Base-by-base conservation (phyloP, 1,140 invertebrate genomes). In the Diuraphis noxia region DNA sequence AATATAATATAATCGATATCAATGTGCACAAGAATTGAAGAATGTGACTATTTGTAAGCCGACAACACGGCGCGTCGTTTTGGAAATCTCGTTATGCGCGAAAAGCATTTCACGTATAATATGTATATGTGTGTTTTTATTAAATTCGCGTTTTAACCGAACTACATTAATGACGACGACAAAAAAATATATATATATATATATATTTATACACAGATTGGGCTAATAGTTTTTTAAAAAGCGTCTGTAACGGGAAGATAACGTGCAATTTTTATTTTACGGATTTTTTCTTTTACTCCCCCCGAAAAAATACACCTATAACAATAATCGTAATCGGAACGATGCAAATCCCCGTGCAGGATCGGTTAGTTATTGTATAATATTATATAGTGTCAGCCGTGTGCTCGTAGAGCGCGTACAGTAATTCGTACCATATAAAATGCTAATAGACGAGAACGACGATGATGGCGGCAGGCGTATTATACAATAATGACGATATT, bases 281-380 rank as follows among this genome's bases (percentile, higher is more conserved):
- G n/a, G 21, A 56, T 49, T 87, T 52, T 87, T 87, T 46, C 17
- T 36, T 25, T 38, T 25, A 7, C 38, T 56, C 85, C 49, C n/a
- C n/a, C 34, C 8, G 4, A 88, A 46, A 52, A 89, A 63, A n/a
- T 43, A 41, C 77, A 89, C 88, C 88, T 79, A 91, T 81, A 82
- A 91, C 72, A 90, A 90, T 90, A 91, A 91, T 81, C 72, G 89
- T 91, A 91, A 81, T 81, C 72, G 43, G 17, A 91, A 91, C 89
- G 89, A 82, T 52, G 77, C 89, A 52, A 82, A 82, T 81, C 77
- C 89, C 89, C 25, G 23, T 6, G 38, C 77, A 0, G 77, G 6
- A 91, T 81, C 89, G 89, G 41, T 81, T 81, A 77, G 56, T 89
- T 17, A 19, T 63, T 30, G 82, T 49, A 23, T 17, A n/a, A 30